These are phyloP conservation scores for Leguminivora glycinivorella DNA, from an alignment of 1,140 invertebrate genomes.

Conservation along the genomic window DNA sequence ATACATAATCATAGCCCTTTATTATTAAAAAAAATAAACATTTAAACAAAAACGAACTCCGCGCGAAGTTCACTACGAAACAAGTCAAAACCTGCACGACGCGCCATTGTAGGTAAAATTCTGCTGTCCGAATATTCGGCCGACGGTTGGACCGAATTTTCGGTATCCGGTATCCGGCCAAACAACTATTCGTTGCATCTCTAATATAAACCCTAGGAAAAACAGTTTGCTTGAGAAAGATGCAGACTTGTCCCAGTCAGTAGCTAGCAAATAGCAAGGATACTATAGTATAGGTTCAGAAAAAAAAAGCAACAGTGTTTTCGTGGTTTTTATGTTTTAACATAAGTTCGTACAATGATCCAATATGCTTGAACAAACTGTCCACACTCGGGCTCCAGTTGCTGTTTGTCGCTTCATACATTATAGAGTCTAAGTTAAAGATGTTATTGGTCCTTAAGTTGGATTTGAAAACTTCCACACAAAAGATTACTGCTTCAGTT, in stretches of 20 bases:
- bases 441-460: slow-evolving; percentile 70
- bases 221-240: too few relatives aligned
- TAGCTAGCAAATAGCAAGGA: not conserved
- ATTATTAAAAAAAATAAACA: too few relatives aligned
- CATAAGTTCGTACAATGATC: slow-evolving; percentile 76
- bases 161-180: too few relatives aligned
- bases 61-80: too few relatives aligned
- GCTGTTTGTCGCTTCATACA: slow-evolving; percentile 44
- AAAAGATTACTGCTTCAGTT: slow-evolving; percentile 57
- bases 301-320: slow-evolving; percentile 60
- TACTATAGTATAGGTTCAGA: slow-evolving; percentile 25
- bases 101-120: too few relatives aligned
- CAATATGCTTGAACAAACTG: slow-evolving; percentile 71
- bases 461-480: slow-evolving; percentile 62
- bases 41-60: too few relatives aligned
- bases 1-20: too few relatives aligned
- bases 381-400: slow-evolving; percentile 54
- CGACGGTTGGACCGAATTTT: too few relatives aligned
- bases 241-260: not conserved
- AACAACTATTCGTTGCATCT: too few relatives aligned
- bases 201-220: too few relatives aligned
- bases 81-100: too few relatives aligned
- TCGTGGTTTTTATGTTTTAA: slow-evolving; percentile 72
- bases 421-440: slow-evolving; percentile 58
- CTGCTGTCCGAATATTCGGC: too few relatives aligned